phyloP scores from a whole-genome alignment of 2,888 invertebrate species.

The Macrophya alboannulata region DNA sequence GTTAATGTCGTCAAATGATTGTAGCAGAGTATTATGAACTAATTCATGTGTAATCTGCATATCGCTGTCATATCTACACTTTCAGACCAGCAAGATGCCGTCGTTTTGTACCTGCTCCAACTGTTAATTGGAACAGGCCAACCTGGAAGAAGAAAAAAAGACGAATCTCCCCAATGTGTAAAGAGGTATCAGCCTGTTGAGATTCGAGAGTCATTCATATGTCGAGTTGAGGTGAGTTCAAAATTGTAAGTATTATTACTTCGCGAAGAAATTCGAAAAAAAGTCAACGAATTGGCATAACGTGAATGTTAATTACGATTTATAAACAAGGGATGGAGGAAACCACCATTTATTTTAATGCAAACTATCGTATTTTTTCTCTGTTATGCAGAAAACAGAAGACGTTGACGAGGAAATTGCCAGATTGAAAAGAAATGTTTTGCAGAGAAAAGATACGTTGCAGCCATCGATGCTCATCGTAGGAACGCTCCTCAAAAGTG shows the following conservation, averaged over 20 bases:
- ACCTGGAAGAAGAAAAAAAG: conserved; percentile 33
- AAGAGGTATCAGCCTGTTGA: conserved; percentile 52
- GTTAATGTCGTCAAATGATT: conserved; percentile 44
- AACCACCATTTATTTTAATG: too few relatives aligned
- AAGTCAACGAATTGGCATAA: too few relatives aligned
- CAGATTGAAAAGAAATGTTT: too few relatives aligned
- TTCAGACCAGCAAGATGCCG: conserved; percentile 50
- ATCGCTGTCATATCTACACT: conserved; percentile 31
- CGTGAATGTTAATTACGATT: too few relatives aligned
- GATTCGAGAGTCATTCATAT: conserved; percentile 49
- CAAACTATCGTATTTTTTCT: too few relatives aligned
- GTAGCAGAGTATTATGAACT: conserved; percentile 40
- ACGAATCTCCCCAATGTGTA: conserved; percentile 26
- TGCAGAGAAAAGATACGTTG: too few relatives aligned
- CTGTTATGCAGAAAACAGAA: too few relatives aligned
- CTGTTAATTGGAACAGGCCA: conserved; percentile 48
- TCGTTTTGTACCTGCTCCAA: conserved; percentile 53
- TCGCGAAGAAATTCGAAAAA: too few relatives aligned
- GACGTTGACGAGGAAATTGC: too few relatives aligned
- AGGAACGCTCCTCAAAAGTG: conserved; percentile 36
- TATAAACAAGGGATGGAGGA: too few relatives aligned
- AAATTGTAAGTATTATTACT: too few relatives aligned
- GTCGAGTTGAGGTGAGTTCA: conserved; percentile 51
- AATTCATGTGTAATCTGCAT: conserved; percentile 32
- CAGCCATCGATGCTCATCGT: conserved; percentile 50